Evolutionary conservation across 2,797 vertebrate species (phyloP).

Genomic region (Neosilurus mollespiculum): DNA sequence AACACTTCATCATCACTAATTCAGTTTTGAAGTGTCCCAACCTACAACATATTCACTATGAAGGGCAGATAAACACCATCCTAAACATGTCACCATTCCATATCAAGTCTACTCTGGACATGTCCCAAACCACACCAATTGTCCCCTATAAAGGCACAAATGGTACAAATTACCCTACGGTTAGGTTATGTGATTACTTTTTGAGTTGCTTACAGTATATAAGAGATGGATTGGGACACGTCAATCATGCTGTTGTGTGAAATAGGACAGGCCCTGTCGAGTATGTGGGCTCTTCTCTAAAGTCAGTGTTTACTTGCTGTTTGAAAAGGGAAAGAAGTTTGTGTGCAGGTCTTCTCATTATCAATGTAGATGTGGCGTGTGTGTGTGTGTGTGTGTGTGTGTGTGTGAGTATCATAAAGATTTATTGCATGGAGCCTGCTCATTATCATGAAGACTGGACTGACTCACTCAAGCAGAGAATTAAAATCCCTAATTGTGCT

Average conservation of each 20-base stretch:
- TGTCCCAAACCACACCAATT: not conserved
- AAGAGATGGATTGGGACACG: not conserved
- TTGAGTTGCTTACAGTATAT: not conserved
- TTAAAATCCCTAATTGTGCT: conserved; percentile 99
- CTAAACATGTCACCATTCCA: not conserved
- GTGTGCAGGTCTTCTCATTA: conserved; percentile 24
- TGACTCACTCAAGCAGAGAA: conserved; percentile 98
- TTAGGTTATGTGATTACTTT: not conserved
- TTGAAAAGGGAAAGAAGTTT: conserved; percentile 9
- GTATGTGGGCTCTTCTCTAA: not conserved
- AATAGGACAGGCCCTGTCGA: not conserved
- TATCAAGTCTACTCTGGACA: not conserved
- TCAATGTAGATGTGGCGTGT: conserved; percentile 30
- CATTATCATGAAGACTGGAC: conserved; percentile 97
- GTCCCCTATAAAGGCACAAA: not conserved
- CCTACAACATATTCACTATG: not conserved
- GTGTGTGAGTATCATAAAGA: conserved; percentile 78
- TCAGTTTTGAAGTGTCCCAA: not conserved
- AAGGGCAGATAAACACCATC: not conserved
- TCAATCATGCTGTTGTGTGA: not conserved
- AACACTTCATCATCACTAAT: not conserved
- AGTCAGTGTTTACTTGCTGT: not conserved
- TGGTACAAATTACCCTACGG: too few species aligned
- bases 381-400: conserved; percentile 40
- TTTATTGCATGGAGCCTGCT: conserved; percentile 89